Conservation (phyloP, 2,888 invertebrate genomes). For the Capitulum mitella region DNA sequence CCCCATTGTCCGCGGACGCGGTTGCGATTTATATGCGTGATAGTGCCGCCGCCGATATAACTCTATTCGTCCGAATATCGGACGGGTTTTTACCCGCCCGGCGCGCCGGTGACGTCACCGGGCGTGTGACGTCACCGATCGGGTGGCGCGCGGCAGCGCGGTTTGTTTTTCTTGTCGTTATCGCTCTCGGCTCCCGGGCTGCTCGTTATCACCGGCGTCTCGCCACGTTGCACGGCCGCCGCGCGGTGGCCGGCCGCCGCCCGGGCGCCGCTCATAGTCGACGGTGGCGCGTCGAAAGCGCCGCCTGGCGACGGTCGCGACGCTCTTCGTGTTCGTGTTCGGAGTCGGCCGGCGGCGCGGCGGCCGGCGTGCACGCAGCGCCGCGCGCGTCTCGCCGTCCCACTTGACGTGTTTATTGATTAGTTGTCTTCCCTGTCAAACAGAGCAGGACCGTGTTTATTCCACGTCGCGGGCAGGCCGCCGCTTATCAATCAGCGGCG, state of each 20-base stretch:
- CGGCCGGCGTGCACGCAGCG: background rate
- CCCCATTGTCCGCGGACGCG: background rate
- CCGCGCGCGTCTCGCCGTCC: background rate
- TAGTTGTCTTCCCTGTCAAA: conserved; percentile 15
- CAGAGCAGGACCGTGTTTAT: background rate
- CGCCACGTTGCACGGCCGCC: background rate
- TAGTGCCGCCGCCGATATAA: background rate
- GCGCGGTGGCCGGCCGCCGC: background rate
- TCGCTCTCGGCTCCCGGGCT: background rate
- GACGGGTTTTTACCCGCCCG: background rate
- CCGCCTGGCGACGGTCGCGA: no score
- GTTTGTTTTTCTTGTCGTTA: conserved; percentile 17
- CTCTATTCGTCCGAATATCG: background rate
- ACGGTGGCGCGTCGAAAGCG: background rate
- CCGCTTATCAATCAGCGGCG: conserved; percentile 3
- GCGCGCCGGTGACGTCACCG: background rate
- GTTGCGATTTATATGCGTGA: background rate
- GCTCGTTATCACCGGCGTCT: background rate
- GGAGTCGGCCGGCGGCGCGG: no score
- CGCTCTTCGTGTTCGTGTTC: no score
- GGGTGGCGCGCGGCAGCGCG: background rate
- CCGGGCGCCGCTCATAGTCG: background rate
- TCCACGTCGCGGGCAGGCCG: background rate
- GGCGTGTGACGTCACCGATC: background rate
- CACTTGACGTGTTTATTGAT: conserved; percentile 24